phyloP scores from a whole-genome alignment of 2,888 invertebrate species.

The Leptodirus hochenwartii region DNA sequence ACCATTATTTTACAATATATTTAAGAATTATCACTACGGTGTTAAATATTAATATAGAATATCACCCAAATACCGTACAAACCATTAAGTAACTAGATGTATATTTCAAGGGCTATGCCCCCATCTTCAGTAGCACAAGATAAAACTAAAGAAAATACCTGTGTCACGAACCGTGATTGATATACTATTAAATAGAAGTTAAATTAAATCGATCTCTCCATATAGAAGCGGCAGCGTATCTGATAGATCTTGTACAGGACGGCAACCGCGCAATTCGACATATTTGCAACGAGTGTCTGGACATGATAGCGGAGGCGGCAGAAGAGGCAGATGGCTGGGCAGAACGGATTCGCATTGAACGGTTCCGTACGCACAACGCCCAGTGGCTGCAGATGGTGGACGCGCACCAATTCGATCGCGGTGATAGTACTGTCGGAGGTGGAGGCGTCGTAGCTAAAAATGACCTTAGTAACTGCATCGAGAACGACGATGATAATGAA shows the following conservation, averaged over 20 bases:
- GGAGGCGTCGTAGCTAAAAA: too few species aligned
- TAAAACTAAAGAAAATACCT: too few species aligned
- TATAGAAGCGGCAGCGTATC: constrained; percentile 16
- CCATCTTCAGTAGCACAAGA: too few species aligned
- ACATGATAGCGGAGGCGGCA: constrained; percentile 84
- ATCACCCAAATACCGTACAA: too few species aligned
- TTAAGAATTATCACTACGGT: too few species aligned
- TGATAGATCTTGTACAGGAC: constrained; percentile 95
- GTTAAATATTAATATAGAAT: too few species aligned
- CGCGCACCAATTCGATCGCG: constrained; percentile 30
- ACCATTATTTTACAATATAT: too few species aligned
- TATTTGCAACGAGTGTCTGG: constrained; percentile 88
- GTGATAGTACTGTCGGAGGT: too few species aligned
- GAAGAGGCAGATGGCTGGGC: constrained; percentile 87
- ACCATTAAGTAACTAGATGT: too few species aligned
- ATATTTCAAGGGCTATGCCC: too few species aligned
- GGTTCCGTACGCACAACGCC: constrained; percentile 95
- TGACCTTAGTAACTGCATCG: constrained; percentile 20
- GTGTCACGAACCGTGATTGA: too few species aligned
- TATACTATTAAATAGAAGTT: too few species aligned
- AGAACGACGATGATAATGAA: constrained; percentile 40
- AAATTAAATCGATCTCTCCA: background rate
- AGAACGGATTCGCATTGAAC: constrained; percentile 79
- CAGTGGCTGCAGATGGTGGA: constrained; percentile 98
- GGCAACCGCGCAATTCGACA: constrained; percentile 85